Percentiles rank a stretch among this genome's conserved stretches.
These are phyloP conservation scores for Itoplectis maculator DNA, from an alignment of 2,888 invertebrate species.

Conservation along the genomic window DNA sequence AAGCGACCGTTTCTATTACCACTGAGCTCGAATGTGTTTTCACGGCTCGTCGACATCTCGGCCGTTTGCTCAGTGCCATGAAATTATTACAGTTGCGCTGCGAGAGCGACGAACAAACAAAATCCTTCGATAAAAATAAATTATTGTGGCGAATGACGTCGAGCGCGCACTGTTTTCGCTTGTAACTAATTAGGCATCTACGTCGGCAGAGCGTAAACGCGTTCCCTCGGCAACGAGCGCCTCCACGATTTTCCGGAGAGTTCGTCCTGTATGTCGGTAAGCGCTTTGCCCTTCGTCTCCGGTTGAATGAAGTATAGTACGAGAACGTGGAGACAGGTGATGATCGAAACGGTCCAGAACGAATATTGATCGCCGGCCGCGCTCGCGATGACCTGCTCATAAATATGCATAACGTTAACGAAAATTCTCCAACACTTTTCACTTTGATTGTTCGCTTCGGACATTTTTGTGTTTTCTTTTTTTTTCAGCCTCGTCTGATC, in stretches of 20 bases:
- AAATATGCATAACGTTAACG: slow-evolving; percentile 1
- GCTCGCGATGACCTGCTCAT: slow-evolving; percentile 61
- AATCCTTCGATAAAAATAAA: background rate
- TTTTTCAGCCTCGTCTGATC: background rate
- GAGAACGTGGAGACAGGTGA: slow-evolving; percentile 56
- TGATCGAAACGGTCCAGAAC: slow-evolving; percentile 59
- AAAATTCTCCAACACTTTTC: background rate
- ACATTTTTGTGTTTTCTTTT: background rate
- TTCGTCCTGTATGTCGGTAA: slow-evolving; percentile 59
- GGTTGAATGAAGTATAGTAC: slow-evolving; percentile 61
- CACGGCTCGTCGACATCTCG: background rate
- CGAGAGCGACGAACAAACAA: background rate
- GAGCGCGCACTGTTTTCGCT: background rate
- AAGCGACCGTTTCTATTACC: background rate
- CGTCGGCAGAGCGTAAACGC: slow-evolving; percentile 4
- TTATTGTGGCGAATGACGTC: background rate
- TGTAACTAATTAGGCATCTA: background rate
- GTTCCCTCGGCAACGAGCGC: slow-evolving; percentile 15
- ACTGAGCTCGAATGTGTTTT: background rate
- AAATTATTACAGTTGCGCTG: too few species aligned
- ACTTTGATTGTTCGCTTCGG: background rate
- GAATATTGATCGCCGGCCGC: slow-evolving; percentile 62
- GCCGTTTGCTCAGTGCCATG: background rate
- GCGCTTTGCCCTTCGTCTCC: slow-evolving; percentile 65
- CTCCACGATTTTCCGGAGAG: slow-evolving; percentile 9